phyloP scores from a whole-genome alignment of 2,113 vertebrate genomes.

The Tamias sibiricus region DNA sequence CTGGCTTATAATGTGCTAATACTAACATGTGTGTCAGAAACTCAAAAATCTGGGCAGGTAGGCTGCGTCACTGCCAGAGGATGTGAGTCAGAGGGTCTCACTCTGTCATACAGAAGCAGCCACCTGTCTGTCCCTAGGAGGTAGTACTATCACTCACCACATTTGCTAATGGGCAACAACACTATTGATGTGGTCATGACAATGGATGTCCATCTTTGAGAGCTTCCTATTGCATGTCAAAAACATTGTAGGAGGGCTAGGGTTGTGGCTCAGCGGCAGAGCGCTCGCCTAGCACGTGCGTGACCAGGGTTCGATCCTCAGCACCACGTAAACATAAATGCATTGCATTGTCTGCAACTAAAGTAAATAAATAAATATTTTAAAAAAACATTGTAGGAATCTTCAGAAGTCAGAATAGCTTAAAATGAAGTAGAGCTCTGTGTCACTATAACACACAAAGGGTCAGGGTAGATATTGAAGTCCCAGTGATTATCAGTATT shows the following conservation, averaged over 20 bases:
- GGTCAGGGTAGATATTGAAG: not conserved
- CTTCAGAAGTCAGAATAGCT: not conserved
- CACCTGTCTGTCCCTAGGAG: not conserved
- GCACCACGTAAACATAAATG: no score
- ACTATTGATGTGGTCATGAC: not conserved
- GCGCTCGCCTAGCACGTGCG: no score
- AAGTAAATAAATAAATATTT: no score
- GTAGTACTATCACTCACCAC: not conserved
- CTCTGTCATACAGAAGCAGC: not conserved
- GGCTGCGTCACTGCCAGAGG: accelerated
- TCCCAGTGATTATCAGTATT: not conserved
- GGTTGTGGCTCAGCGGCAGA: no score
- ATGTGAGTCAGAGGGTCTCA: not conserved
- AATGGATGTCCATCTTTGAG: not conserved
- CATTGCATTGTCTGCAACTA: no score
- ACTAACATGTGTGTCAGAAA: accelerated
- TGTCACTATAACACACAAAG: no score
- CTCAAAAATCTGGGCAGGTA: accelerated
- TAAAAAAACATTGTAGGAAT: no score
- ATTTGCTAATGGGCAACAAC: no score
- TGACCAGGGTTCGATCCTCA: no score
- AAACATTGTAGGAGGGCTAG: no score
- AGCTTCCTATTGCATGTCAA: no score
- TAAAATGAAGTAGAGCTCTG: not conserved
- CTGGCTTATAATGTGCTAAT: not conserved